Evolutionary conservation across 2,888 invertebrate species (phyloP).

Genomic region (Sarcophaga variegata): DNA sequence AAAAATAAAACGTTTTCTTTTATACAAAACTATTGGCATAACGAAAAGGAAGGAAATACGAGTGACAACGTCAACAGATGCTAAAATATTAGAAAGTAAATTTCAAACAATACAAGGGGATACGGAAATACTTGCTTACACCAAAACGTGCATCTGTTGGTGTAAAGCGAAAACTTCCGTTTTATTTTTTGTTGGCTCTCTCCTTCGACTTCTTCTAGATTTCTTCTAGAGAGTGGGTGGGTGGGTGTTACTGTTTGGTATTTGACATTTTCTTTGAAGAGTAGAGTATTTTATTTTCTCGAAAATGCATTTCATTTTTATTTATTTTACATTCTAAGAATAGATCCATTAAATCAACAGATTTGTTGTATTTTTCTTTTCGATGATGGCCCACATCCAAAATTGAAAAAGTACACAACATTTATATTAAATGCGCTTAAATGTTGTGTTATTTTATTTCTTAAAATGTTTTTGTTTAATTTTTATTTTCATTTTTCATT

Average conservation of each 20-base stretch:
- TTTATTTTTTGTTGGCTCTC: neutral
- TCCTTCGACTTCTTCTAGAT: too few relatives aligned
- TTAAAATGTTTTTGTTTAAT: constrained; percentile 40
- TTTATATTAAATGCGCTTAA: constrained; percentile 60
- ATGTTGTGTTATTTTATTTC: constrained; percentile 22
- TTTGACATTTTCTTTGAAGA: constrained; percentile 15
- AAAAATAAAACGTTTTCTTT: neutral
- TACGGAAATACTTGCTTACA: constrained; percentile 32
- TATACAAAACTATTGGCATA: constrained; percentile 42
- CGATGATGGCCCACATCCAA: constrained; percentile 56
- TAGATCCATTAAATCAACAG: constrained; percentile 40
- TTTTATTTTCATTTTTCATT: constrained; percentile 44
- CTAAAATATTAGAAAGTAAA: constrained; percentile 24
- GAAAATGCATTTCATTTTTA: constrained; percentile 46
- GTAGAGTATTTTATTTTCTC: constrained; percentile 34
- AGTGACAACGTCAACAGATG: constrained; percentile 29
- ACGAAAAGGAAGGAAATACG: constrained; percentile 44
- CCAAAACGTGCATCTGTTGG: neutral
- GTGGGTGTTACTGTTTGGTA: neutral
- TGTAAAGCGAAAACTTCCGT: neutral
- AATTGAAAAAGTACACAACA: constrained; percentile 9
- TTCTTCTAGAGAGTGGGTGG: too few relatives aligned
- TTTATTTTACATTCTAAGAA: constrained; percentile 41
- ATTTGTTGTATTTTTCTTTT: constrained; percentile 31
- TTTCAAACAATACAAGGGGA: constrained; percentile 12